A percentile compares a stretch with the other conserved stretches of the same genome.
Conservation (phyloP, 2,888 invertebrate species). For the Saturnia pavonia region DNA sequence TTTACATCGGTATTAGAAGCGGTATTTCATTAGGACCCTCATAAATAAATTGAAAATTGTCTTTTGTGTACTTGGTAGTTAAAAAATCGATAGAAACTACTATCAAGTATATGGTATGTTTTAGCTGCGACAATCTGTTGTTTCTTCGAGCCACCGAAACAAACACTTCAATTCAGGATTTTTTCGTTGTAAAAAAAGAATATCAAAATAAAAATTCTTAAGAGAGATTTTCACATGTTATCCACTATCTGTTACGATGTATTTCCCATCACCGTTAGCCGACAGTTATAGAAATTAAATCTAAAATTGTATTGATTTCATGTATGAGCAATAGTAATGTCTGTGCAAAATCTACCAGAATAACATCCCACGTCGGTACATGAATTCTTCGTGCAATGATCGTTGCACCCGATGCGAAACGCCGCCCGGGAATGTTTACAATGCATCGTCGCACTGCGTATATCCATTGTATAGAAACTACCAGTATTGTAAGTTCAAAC, state of each 20-base stretch:
- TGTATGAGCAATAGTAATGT: background rate
- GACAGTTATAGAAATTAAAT: too few relatives aligned
- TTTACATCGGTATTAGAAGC: background rate
- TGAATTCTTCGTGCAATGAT: constrained; percentile 13
- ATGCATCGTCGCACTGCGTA: constrained; percentile 54
- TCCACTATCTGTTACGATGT: too few relatives aligned
- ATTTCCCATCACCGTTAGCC: too few relatives aligned
- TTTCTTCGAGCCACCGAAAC: background rate
- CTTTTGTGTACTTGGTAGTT: background rate
- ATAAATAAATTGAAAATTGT: background rate
- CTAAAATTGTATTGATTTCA: too few relatives aligned
- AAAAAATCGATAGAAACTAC: background rate
- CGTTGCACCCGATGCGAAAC: constrained; percentile 17
- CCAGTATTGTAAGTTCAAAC: constrained; percentile 6
- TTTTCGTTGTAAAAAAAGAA: too few relatives aligned
- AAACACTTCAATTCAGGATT: background rate
- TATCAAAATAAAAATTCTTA: too few relatives aligned
- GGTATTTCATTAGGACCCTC: background rate
- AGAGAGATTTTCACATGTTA: too few relatives aligned
- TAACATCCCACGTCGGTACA: background rate
- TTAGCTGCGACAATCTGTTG: background rate
- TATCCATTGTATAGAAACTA: background rate
- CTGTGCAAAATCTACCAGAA: background rate
- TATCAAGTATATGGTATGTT: background rate
- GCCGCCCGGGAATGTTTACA: constrained; percentile 37